A percentile compares a stretch with the other conserved stretches of the same genome.
Conservation (phyloP, 2,797 vertebrate genomes). For the Tenualosa ilisha region DNA sequence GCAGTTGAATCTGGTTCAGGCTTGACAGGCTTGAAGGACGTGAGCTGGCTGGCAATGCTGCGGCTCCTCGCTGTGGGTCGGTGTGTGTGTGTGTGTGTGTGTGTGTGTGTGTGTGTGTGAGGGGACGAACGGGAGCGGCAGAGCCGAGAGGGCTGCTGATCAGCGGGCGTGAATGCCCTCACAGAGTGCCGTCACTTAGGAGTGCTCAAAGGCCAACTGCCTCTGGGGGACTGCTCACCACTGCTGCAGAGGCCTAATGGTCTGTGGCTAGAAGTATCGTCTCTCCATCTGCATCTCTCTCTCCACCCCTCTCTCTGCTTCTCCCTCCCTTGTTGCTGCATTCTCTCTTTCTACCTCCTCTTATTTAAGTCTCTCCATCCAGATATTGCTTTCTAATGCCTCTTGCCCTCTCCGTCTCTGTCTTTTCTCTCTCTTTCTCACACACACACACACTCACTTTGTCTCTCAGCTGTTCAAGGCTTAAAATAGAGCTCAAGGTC, state of each 20-base stretch:
- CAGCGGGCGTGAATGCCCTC: not conserved
- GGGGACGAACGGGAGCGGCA: not conserved
- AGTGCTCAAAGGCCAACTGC: slow-evolving; percentile 8
- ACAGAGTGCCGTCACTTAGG: not conserved
- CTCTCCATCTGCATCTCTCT: not conserved
- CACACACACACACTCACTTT: not conserved
- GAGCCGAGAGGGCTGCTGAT: not conserved
- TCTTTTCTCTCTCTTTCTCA: slow-evolving; percentile 2
- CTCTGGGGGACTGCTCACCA: not conserved
- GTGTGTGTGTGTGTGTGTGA: not conserved
- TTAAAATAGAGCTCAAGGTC: slow-evolving; percentile 55
- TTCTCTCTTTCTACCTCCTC: not conserved
- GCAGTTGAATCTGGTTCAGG: not conserved
- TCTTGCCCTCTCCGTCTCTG: not conserved
- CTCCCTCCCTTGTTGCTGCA: not conserved
- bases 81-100: not conserved
- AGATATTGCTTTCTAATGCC: not conserved
- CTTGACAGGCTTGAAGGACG: not conserved
- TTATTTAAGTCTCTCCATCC: slow-evolving; percentile 1
- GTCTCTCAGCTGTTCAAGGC: slow-evolving; percentile 51
- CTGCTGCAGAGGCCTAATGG: slow-evolving; percentile 15
- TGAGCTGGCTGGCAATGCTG: not conserved
- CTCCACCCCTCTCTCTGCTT: not conserved
- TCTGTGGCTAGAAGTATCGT: not conserved
- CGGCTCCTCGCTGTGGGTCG: not conserved